Percentiles rank a stretch among this genome's conserved stretches.
Evolutionary conservation across 2,888 invertebrate species (phyloP).

Genomic region (Papilio elwesi): DNA sequence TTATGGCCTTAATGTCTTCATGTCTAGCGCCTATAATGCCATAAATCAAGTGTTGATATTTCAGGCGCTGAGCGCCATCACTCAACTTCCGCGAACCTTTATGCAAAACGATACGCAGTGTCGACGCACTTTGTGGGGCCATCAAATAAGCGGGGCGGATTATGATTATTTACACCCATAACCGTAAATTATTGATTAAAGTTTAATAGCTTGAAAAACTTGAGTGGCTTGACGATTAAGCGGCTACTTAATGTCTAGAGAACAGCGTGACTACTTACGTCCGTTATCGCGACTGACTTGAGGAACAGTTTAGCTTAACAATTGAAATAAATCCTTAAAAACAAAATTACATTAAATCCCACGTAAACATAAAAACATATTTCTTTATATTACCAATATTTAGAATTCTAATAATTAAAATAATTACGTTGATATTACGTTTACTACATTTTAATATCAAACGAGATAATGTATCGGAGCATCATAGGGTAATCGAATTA

Average conservation of each 20-base stretch:
- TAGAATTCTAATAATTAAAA: not conserved
- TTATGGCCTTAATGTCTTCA: constrained; percentile 19
- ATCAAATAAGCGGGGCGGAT: not conserved
- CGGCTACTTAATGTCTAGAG: no score
- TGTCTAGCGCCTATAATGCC: constrained; percentile 19
- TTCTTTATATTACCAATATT: not conserved
- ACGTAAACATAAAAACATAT: not conserved
- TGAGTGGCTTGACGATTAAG: no score
- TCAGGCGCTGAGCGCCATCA: constrained; percentile 27
- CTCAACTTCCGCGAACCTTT: constrained; percentile 32
- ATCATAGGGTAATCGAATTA: not conserved
- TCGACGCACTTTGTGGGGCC: constrained; percentile 30
- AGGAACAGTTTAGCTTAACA: no score
- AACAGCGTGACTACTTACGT: no score
- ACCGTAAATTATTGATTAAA: no score
- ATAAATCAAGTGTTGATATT: constrained; percentile 15
- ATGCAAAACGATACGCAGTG: constrained; percentile 33
- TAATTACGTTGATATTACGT: constrained; percentile 5
- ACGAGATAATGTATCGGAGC: not conserved
- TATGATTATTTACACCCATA: not conserved
- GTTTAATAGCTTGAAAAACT: no score
- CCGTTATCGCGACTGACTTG: no score
- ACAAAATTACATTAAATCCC: no score
- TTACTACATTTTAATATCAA: not conserved
- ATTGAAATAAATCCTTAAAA: no score